These are phyloP conservation scores for Archips crataeganus DNA, from an alignment of 2,888 invertebrate genomes.

Conservation along the genomic window DNA sequence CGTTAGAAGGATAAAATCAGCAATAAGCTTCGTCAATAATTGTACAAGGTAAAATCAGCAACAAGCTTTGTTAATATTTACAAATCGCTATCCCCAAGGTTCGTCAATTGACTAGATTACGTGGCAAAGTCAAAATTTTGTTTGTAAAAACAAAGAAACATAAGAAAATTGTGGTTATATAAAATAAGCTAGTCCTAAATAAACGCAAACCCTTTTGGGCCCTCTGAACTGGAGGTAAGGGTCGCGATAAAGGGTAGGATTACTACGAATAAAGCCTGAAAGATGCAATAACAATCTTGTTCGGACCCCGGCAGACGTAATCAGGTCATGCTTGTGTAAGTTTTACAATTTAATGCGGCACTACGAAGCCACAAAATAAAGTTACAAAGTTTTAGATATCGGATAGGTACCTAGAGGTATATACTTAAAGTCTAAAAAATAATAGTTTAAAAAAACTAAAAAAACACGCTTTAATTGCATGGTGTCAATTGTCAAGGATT, in stretches of 20 bases:
- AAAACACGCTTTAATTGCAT: no score
- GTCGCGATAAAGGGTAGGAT: conserved; percentile 26
- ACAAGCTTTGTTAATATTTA: no score
- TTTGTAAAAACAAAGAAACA: conserved; percentile 8
- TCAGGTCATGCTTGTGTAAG: conserved; percentile 10
- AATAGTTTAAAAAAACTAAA: no score
- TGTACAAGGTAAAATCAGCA: no score
- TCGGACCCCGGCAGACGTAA: conserved; percentile 3
- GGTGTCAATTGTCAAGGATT: no score
- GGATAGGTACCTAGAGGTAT: no score
- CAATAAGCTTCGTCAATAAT: no score
- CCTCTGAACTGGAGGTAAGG: conserved; percentile 23
- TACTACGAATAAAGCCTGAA: conserved; percentile 19
- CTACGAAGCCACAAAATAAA: conserved; percentile 3
- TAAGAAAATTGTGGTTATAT: conserved; percentile 15
- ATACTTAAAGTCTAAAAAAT: no score
- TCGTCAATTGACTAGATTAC: not conserved
- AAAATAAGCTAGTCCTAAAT: conserved; percentile 33
- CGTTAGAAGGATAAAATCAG: no score
- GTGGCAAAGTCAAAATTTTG: not conserved
- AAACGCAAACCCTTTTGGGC: conserved; percentile 23
- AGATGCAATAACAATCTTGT: conserved; percentile 24
- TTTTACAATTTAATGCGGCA: conserved; percentile 5
- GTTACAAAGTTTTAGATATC: not conserved
- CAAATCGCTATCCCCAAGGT: no score